Percentiles rank a stretch among this genome's conserved stretches.
Evolutionary conservation across 2,797 vertebrate genomes (phyloP).

Genomic region (Myotis daubentonii): DNA sequence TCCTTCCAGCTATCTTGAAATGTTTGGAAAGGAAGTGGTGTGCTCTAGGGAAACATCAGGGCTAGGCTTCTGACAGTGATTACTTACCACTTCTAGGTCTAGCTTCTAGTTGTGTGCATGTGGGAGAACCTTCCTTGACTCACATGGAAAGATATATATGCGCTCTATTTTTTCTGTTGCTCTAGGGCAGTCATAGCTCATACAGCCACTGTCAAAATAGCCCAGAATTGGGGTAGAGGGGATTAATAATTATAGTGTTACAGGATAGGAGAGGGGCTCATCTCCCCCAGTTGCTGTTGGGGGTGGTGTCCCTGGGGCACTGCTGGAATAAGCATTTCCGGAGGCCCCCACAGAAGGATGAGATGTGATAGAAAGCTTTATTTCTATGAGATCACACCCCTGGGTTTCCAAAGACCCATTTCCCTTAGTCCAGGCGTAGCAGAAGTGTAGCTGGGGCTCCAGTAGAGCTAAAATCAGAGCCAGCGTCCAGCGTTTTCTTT

Average conservation of each 20-base stretch:
- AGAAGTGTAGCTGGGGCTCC: background rate
- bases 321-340: background rate
- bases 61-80: constrained; percentile 27
- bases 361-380: background rate
- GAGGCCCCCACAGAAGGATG: background rate
- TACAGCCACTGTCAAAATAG: background rate
- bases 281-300: background rate
- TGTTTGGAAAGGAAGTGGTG: constrained; percentile 62
- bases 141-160: background rate
- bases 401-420: background rate
- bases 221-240: background rate
- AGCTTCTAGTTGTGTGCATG: background rate
- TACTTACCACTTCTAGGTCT: background rate
- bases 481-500: background rate
- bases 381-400: background rate
- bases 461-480: background rate
- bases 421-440: background rate
- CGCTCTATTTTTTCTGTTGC: background rate
- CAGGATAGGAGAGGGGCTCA: background rate
- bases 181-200: background rate
- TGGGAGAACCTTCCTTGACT: background rate
- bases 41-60: constrained; percentile 28
- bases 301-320: background rate
- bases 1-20: constrained; percentile 38
- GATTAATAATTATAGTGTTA: background rate